Evolutionary conservation across 2,113 vertebrate genomes (phyloP).

Genomic region (Caracal caracal): DNA sequence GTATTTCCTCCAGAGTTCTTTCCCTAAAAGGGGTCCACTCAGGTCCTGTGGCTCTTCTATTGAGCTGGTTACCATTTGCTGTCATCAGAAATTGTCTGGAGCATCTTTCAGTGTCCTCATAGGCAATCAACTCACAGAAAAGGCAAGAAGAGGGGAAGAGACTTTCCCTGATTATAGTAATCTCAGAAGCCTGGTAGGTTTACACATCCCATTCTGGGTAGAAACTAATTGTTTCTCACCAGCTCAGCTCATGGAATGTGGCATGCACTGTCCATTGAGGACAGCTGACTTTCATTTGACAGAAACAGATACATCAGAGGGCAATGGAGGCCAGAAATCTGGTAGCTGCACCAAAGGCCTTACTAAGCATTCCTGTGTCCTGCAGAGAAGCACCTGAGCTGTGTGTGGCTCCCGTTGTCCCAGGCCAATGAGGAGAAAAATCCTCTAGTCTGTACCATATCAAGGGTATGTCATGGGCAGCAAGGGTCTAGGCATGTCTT

Average conservation of each 20-base stretch:
- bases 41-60: not conserved
- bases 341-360: slow-evolving; percentile 31
- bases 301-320: not conserved
- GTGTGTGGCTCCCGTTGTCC: not conserved
- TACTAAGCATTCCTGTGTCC: not conserved
- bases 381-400: not conserved
- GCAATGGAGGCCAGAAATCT: slow-evolving; percentile 27
- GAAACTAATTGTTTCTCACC: not conserved
- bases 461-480: not conserved
- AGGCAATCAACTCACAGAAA: not conserved
- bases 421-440: not conserved
- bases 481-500: not conserved
- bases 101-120: fast-evolving
- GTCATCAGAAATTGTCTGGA: not conserved
- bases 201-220: not conserved
- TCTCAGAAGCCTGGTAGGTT: not conserved
- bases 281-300: slow-evolving; percentile 62
- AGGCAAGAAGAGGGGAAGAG: not conserved
- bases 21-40: not conserved
- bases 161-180: not conserved
- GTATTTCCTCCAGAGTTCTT: not conserved
- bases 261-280: not conserved
- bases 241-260: fast-evolving
- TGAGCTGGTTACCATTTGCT: not conserved
- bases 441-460: not conserved